A percentile compares a stretch with the other conserved stretches of the same genome.
These are phyloP conservation scores for Eupithecia centaureata DNA, from an alignment of 2,888 invertebrate genomes.

Conservation along the genomic window DNA sequence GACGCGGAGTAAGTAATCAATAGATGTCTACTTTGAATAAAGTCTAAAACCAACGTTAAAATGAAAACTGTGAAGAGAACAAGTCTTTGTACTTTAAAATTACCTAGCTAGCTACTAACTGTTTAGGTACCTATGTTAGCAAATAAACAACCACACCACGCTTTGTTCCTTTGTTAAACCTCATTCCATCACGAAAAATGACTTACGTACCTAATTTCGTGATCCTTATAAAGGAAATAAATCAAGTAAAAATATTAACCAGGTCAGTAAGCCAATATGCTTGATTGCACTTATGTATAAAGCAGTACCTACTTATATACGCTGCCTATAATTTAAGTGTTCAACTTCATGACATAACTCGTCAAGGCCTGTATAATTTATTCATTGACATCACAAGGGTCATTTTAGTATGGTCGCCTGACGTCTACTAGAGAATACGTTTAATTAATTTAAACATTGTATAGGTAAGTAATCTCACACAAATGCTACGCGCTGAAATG, in stretches of 20 bases:
- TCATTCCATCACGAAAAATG: background rate
- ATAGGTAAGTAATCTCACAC: background rate
- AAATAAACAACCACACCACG: background rate
- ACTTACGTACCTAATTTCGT: background rate
- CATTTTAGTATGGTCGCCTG: background rate
- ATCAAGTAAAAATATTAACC: background rate
- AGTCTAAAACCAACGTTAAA: background rate
- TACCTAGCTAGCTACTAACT: background rate
- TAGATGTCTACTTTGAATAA: background rate
- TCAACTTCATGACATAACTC: conserved; percentile 6
- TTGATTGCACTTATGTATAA: background rate
- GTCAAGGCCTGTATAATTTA: conserved; percentile 5
- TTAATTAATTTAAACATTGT: background rate
- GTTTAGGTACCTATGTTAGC: background rate
- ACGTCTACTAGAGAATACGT: background rate
- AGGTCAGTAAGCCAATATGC: conserved; percentile 5
- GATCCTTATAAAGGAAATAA: background rate
- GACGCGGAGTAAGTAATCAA: background rate
- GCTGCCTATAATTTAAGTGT: background rate
- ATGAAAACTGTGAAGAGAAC: background rate
- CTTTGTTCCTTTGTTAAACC: background rate
- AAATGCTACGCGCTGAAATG: background rate
- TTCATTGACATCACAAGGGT: conserved; percentile 12
- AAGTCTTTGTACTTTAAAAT: background rate
- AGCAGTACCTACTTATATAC: background rate